Base-by-base conservation (phyloP, 2,113 vertebrate genomes). In the Cathartes aura region DNA sequence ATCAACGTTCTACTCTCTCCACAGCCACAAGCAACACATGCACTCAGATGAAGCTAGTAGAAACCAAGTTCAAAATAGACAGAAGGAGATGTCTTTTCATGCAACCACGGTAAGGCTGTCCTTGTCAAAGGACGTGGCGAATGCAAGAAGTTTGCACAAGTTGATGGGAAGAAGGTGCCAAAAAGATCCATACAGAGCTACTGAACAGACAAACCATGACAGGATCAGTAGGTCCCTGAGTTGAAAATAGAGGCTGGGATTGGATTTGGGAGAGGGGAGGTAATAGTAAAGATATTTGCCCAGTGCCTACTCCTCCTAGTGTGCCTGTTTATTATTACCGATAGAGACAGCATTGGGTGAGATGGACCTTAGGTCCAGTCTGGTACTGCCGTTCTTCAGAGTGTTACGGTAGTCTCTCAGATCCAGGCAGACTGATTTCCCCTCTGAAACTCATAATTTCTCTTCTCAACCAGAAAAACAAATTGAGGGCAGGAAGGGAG, bases 331-430 rank as follows among this genome's bases (percentile, higher is more conserved):
- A 24, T 24, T 22, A 17, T 29, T 55, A 26, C 27, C 60, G 38
- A 23, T 11, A 47, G 52, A 40, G 17, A 45, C 29, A 75, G 3
- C 48, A 7, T 0, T 32, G 26, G 47, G 15, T 0, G 1, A 59
- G 42, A 47, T 6, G 15, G 56, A 75, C 7, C 23, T 47, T 6
- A 45, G 20, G 43, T 47, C 70, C 32, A 58, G 17, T 7, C 13
- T 15, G 21, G 38, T 64, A 27, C 22, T 68, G 26, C 15, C 0
- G 0, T 58, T 83, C 53, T 58, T 87, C 62, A 29, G 11, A 55
- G 8, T 0, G 0, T 5, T 63, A 59, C 1, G 0, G 4, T 3
- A 38, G 18, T 15, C 15, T 16, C 60, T n/a, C 22, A 47, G 59
- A 64, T 2, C 17, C 59, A 62, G 34, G 26, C 43, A 70, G 47